Percentiles rank a stretch among this genome's conserved stretches.
These are phyloP conservation scores for Bostrychus sinensis DNA, from an alignment of 2,113 vertebrate species.

Conservation along the genomic window DNA sequence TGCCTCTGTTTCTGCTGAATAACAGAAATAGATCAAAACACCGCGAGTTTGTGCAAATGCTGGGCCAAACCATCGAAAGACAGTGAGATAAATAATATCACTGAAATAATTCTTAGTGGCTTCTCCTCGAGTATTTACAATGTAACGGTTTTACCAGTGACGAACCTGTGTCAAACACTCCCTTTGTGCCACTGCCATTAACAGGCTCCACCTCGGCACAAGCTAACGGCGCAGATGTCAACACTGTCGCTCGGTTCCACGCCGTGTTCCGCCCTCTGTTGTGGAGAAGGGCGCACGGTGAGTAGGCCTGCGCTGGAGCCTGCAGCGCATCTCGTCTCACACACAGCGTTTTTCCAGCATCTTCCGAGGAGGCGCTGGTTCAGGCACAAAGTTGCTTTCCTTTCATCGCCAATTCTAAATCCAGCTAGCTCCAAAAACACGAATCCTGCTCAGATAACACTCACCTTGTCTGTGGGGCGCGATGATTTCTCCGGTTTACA, in stretches of 20 bases:
- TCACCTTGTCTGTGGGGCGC: not conserved
- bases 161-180: too few relatives aligned
- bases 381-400: not conserved
- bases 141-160: too few relatives aligned
- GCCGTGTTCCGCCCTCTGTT: not conserved
- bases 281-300: too few relatives aligned
- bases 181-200: not conserved
- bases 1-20: too few relatives aligned
- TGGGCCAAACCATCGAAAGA: too few relatives aligned
- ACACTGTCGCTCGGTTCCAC: not conserved
- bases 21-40: too few relatives aligned
- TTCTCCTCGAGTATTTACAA: too few relatives aligned
- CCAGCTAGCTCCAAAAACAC: not conserved
- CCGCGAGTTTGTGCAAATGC: too few relatives aligned
- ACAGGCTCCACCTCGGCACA: not conserved
- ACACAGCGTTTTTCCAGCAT: conserved; percentile 6
- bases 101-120: too few relatives aligned
- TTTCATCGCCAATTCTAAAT: not conserved
- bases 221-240: not conserved
- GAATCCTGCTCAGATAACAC: not conserved
- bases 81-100: too few relatives aligned
- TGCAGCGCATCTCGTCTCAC: not conserved
- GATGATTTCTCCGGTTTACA: not conserved
- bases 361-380: not conserved
- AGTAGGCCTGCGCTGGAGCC: not conserved